Conservation (phyloP, 2,797 vertebrate genomes). For the Ptychobarbus kaznakovi region DNA sequence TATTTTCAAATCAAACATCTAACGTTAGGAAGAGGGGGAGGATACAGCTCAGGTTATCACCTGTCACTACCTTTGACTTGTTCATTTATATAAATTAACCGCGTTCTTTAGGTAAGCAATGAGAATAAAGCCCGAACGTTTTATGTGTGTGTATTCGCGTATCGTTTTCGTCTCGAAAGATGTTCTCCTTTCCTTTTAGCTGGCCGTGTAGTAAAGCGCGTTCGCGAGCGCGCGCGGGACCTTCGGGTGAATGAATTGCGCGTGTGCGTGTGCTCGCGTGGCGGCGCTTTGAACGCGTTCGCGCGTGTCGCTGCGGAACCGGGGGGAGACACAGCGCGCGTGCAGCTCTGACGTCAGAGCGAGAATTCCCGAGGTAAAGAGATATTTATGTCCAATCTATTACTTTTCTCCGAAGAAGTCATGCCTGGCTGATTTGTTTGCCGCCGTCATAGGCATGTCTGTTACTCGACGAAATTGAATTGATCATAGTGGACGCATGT, state of each 20-base stretch:
- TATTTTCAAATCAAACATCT: constrained; percentile 42
- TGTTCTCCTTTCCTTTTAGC: constrained; percentile 28
- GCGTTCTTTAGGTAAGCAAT: background rate
- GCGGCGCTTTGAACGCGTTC: constrained; percentile 58
- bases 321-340: constrained; percentile 42
- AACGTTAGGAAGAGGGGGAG: constrained; percentile 60
- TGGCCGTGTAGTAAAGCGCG: constrained; percentile 62
- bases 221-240: constrained; percentile 60
- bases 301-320: constrained; percentile 53
- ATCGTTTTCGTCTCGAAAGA: constrained; percentile 28
- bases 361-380: constrained; percentile 52
- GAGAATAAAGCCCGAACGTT: background rate
- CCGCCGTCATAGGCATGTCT: background rate
- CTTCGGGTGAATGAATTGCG: constrained; percentile 70
- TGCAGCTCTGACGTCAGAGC: constrained; percentile 25
- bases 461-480: background rate
- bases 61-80: background rate
- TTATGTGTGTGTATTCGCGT: background rate
- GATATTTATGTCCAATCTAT: background rate
- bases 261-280: constrained; percentile 65
- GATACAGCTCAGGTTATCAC: constrained; percentile 20
- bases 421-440: background rate
- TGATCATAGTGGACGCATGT: background rate
- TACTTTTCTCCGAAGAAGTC: background rate
- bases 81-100: background rate